Base-by-base conservation (phyloP, 1,140 invertebrate species). In the Procambarus clarkii region DNA sequence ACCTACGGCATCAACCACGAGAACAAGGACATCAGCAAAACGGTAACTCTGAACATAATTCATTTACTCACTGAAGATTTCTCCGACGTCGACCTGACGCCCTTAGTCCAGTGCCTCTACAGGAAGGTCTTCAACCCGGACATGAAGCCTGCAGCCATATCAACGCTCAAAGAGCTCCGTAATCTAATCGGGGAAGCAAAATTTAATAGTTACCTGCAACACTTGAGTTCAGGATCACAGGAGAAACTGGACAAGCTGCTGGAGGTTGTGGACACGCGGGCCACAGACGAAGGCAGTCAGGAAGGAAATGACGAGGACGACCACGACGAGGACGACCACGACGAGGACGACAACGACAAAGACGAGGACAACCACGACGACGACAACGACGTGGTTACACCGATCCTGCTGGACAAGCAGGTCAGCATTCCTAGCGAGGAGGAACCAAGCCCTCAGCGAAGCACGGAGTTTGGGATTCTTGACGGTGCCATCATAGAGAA, bases 1-100 rank as follows among this genome's bases (percentile, higher is more conserved):
- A 85, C 81, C 5, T 86, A 80, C 77, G 89, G 89, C 81, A 45
- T 91, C 74, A 85, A 83, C 76, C 82, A 85, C 89, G 48, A 85
- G 34, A 86, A 60, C n/a, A 77, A 64, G 82, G 60, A 71, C 3
- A 24, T 85, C 9, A 85, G 82, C 80, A 60, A 44, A 11, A 46
- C 21, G 45, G 83, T 77, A 5, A 91, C 69, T 0, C 18, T 69
- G 45, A 86, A 85, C 77, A 18, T 85, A 50, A 46, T 69, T 24
- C 60, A 84, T 58, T 50, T 91, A 15, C 34, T 91, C 44, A 24
- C n/a, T 0, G 45, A 80, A 8, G 89, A 85, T 8, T 78, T 86
- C 18, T 58, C 44, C 8, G 54, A 77, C 24, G 89, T 85, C 46
- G 76, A 91, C 74, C 50, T 91, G 24, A 58, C 81, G 2, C 78